Evolutionary conservation across 2,888 invertebrate genomes (phyloP).

Genomic region (Harpalus rubripes): DNA sequence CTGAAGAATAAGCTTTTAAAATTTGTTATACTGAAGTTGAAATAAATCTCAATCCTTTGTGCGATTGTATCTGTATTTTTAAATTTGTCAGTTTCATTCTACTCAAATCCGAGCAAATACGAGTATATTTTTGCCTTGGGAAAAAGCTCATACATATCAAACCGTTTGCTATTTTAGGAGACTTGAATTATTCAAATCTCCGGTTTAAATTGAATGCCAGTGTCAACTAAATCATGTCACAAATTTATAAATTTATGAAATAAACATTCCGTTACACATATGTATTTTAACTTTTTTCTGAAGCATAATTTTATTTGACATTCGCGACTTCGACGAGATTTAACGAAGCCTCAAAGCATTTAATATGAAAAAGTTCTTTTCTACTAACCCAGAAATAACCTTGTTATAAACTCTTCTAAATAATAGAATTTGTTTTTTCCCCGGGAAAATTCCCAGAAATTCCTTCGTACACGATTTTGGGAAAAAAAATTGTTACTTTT

Average conservation of each 20-base stretch:
- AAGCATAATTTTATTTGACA: too few relatives aligned
- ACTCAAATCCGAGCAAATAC: neutral
- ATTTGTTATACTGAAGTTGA: neutral
- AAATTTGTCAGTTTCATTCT: neutral
- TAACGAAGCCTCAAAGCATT: too few relatives aligned
- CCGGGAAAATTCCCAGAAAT: too few relatives aligned
- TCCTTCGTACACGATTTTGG: too few relatives aligned
- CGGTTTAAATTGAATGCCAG: neutral
- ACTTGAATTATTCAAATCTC: neutral
- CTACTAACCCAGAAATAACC: too few relatives aligned
- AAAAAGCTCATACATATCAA: constrained; percentile 6
- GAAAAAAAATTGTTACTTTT: too few relatives aligned
- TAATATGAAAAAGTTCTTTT: too few relatives aligned
- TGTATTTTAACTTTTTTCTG: neutral
- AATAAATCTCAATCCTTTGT: neutral
- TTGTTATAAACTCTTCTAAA: too few relatives aligned
- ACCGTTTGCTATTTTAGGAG: neutral
- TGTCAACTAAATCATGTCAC: neutral
- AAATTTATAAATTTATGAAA: neutral
- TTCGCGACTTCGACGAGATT: too few relatives aligned
- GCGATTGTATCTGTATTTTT: neutral
- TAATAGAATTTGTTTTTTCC: too few relatives aligned
- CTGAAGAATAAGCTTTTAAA: neutral
- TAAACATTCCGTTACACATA: neutral
- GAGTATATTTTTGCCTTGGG: neutral